Conservation (phyloP, 2,888 invertebrate genomes). For the Lagria hirta region DNA sequence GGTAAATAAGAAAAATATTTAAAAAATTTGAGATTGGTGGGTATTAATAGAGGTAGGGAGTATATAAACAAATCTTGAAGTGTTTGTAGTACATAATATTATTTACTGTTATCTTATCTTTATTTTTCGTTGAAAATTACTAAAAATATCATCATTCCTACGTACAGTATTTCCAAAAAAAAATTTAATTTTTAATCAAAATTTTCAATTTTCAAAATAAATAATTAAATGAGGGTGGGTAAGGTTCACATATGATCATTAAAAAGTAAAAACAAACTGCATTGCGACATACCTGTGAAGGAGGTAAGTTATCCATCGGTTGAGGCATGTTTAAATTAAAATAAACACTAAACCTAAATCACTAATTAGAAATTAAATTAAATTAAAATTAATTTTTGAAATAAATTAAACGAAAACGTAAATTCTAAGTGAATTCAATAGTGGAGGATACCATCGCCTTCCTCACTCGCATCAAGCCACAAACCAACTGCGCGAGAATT, state of each 20-base stretch:
- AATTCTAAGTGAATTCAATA: conserved; percentile 18
- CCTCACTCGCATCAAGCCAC: conserved; percentile 23
- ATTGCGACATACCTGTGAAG: conserved; percentile 23
- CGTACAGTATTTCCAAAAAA: too few relatives aligned
- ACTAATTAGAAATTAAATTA: conserved; percentile 3
- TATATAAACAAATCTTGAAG: background rate
- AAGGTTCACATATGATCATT: too few relatives aligned
- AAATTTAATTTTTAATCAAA: too few relatives aligned
- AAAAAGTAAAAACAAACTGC: conserved; percentile 3
- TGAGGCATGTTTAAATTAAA: conserved; percentile 22
- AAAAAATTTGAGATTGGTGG: background rate
- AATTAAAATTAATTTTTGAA: conserved; percentile 15
- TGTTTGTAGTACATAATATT: too few relatives aligned
- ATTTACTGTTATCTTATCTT: too few relatives aligned
- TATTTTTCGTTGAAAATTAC: too few relatives aligned
- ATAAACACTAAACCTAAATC: conserved; percentile 11
- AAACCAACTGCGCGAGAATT: conserved; percentile 25
- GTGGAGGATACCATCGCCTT: conserved; percentile 23
- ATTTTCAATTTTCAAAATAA: too few relatives aligned
- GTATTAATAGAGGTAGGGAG: background rate
- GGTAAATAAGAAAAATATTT: background rate
- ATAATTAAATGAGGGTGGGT: too few relatives aligned
- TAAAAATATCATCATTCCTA: too few relatives aligned
- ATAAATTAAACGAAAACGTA: conserved; percentile 11
- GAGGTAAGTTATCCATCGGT: conserved; percentile 28